Evolutionary conservation across 23 tunicate genomes (phyloP).

Genomic region (Halocynthia aurantium): DNA sequence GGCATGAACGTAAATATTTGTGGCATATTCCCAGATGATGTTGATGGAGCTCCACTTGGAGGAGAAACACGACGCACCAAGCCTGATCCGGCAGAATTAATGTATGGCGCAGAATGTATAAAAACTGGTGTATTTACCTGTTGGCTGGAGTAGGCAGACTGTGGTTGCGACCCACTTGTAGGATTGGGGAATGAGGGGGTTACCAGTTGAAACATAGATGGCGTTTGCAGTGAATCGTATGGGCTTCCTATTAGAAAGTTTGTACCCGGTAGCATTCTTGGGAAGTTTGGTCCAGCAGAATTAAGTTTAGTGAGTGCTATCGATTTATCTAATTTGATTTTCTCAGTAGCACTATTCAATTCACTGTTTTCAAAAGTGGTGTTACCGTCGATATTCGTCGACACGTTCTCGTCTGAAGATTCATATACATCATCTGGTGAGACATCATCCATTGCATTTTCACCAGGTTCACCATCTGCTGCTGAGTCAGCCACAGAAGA

Average conservation of each 20-base stretch:
- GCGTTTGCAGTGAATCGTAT: slow-evolving; percentile 22
- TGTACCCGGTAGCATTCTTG: slow-evolving; percentile 8
- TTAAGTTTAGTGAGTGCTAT: neutral
- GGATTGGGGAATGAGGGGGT: slow-evolving; percentile 22
- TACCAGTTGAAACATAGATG: slow-evolving; percentile 23
- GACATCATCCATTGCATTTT: slow-evolving; percentile 6
- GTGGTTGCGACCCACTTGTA: slow-evolving; percentile 2
- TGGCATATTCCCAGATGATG: slow-evolving; percentile 31
- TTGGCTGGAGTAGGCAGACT: slow-evolving; percentile 10
- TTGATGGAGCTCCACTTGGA: slow-evolving; percentile 7
- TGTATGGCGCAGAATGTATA: slow-evolving; percentile 63
- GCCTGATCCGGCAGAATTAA: slow-evolving; percentile 33
- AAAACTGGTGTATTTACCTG: slow-evolving; percentile 84
- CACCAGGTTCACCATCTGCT: slow-evolving; percentile 3
- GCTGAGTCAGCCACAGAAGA: slow-evolving; percentile 14
- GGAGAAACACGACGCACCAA: slow-evolving; percentile 39
- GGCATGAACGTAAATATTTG: slow-evolving; percentile 87
- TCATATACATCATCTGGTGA: neutral
- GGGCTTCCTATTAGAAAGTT: slow-evolving; percentile 13
- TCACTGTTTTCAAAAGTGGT: neutral
- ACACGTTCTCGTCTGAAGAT: neutral
- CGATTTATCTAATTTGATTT: neutral
- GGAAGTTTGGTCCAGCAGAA: neutral
- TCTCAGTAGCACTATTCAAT: neutral
- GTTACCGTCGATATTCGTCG: neutral